Conservation (phyloP, 1,140 invertebrate species). For the Oscheius sp. region DNA sequence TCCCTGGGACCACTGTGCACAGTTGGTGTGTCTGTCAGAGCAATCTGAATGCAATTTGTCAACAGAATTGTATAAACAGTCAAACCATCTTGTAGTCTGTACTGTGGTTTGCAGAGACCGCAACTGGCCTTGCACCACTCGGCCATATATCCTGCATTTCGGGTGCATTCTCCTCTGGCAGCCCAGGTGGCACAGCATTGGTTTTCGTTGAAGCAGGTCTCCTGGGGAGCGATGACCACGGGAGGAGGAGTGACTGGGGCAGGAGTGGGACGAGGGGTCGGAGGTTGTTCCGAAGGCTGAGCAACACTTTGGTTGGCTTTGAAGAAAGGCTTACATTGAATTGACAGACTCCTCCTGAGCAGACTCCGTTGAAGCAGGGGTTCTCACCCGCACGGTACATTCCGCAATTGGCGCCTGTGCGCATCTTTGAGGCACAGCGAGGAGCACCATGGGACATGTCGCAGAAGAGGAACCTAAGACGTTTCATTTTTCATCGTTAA, state of each 20-base stretch:
- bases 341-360: constrained; percentile 30
- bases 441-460: constrained; percentile 48
- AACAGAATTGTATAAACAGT: no score
- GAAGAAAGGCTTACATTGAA: not conserved
- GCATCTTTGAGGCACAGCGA: constrained; percentile 53
- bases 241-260: constrained; percentile 22
- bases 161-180: constrained; percentile 38
- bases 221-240: constrained; percentile 21
- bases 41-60: constrained; percentile 30
- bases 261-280: constrained; percentile 2
- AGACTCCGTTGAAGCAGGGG: constrained; percentile 34
- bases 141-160: constrained; percentile 39
- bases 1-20: constrained; percentile 30
- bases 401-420: constrained; percentile 21
- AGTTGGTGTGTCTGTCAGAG: constrained; percentile 39
- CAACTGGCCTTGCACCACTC: constrained; percentile 42
- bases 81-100: constrained; percentile 26
- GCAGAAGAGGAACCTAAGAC: constrained; percentile 51
- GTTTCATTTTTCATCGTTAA: no score
- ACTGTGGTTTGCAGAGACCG: constrained; percentile 29
- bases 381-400: constrained; percentile 30
- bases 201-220: constrained; percentile 43
- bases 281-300: not conserved
- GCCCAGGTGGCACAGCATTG: constrained; percentile 43
- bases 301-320: not conserved